Evolutionary conservation across 2,888 invertebrate species (phyloP), one percentile per base, ranked within the genome.

Genomic region (Acanthosepion lycidas): DNA sequence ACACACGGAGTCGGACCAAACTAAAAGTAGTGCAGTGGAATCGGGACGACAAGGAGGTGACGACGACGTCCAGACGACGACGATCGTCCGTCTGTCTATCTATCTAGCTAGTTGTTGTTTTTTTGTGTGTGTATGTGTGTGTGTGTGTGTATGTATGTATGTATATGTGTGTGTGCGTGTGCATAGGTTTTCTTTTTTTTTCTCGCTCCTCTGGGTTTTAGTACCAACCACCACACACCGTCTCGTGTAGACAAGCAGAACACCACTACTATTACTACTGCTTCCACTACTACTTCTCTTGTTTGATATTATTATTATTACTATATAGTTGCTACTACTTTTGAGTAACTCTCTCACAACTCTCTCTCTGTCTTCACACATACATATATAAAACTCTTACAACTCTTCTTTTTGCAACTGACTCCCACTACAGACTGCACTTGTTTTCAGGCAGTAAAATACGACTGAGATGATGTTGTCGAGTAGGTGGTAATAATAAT

Each of bases 11-110:
- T 78, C 78, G n/a, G n/a, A 78, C 78, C 78, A 78, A 78, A 78
- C 8, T n/a, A 12, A 78, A 33, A 78, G 59, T 78, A 78, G n/a
- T 78, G 23, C n/a, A 78, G n/a, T 4, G 78, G 78, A 78, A 78
- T 78, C 33, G 78, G 78, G 78, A 78, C 78, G 78, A 78, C 78
- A 78, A 78, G 78, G 78, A 78, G 78, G n/a, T 33, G 78, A n/a
- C 49, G 53, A 93, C 93, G 93, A 93, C 93, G 93, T 93, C 93
- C 93, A 93, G 93, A 53, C 93, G 93, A 93, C 93, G 59, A 59
- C 59, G 23, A 59, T 59, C 59, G 93, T 53, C 42, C 51, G 93
- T 93, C 93, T 93, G 93, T 93, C 53, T 93, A n/a, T 53, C 53
- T 53, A 9, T 53, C 93, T 93, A 49, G 51, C 53, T 53, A 93